phyloP scores from a whole-genome alignment of 2,113 vertebrate genomes.

The Megalops atlanticus region DNA sequence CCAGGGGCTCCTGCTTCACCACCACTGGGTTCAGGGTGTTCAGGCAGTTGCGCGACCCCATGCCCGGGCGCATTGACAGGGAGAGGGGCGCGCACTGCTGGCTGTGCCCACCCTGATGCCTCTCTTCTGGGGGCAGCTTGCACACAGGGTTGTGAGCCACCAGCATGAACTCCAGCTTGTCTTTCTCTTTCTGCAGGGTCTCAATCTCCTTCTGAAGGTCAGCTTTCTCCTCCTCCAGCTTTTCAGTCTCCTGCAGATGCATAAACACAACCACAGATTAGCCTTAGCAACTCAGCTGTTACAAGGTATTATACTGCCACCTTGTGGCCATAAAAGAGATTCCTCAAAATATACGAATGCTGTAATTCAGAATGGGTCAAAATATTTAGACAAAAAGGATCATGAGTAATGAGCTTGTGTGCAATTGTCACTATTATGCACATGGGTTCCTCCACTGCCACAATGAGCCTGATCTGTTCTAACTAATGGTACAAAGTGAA shows the following conservation, averaged over 20 bases:
- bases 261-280: too few species aligned
- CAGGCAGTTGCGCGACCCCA: conserved; percentile 44
- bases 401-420: not conserved
- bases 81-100: conserved; percentile 73
- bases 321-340: not conserved
- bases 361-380: too few species aligned
- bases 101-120: conserved; percentile 51
- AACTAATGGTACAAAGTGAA: not conserved
- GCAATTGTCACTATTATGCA: not conserved
- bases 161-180: conserved; percentile 98
- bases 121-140: conserved; percentile 88
- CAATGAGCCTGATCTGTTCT: not conserved
- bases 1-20: conserved; percentile 92
- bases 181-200: conserved; percentile 94
- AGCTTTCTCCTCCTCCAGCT: conserved; percentile 94
- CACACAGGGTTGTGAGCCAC: conserved; percentile 94
- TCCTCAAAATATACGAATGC: not conserved
- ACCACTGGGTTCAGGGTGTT: conserved; percentile 70
- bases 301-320: not conserved
- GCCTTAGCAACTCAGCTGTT: too few species aligned
- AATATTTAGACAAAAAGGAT: not conserved
- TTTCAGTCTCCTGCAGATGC: conserved; percentile 95
- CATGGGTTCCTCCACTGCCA: not conserved
- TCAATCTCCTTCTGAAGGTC: conserved; percentile 96
- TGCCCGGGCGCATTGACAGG: conserved; percentile 73